Base-by-base conservation (phyloP, 2,888 invertebrate species). In the Tiliacea citrago region DNA sequence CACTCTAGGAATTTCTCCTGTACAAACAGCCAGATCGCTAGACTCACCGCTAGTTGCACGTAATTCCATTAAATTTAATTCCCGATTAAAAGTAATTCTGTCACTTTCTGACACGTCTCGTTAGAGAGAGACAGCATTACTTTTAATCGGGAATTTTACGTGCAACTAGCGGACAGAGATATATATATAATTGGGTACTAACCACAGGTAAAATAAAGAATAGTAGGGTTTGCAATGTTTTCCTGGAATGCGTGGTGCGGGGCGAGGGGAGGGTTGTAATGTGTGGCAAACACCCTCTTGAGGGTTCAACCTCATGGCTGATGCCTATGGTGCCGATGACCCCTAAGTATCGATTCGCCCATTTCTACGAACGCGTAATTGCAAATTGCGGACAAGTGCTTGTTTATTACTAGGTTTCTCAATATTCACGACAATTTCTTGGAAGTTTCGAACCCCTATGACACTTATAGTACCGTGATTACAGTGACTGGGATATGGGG, bases 321-420 rank as follows among this genome's bases (percentile, higher is more conserved):
- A 93, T 94, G 93, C 91, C 93, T 94, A 93, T 94, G 91, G 95
- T 95, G 96, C 92, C 96, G 94, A 96, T 96, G 96, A 96, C 96
- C 96, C 89, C 93, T 95, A 29, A 29, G 29, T 29, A 96, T 96
- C 95, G 96, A 96, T 96, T 96, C 88, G 90, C 89, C 89, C 90
- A 92, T 93, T 95, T 95, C 95, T 90, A 91, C 92, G 94, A 91
- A 93, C 90, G 89, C 91, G 93, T 95, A 94, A 95, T 95, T 95
- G 94, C 93, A 90, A 93, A 94, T 93, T 89, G 92, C 86, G 77
- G 80, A 88, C 77, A 86, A 87, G 83, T 81, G 79, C 73, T 74
- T 61, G 71, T 77, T 69, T 74, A 55, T 29, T 71, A 73, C 78
- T 70, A n/a, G 58, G 39, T 57, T 77, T 69, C 85, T 85, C 71